A percentile compares a stretch with the other conserved stretches of the same genome.
Evolutionary conservation across 2,113 vertebrate genomes (phyloP).

Genomic region (Elgaria multicarinata): DNA sequence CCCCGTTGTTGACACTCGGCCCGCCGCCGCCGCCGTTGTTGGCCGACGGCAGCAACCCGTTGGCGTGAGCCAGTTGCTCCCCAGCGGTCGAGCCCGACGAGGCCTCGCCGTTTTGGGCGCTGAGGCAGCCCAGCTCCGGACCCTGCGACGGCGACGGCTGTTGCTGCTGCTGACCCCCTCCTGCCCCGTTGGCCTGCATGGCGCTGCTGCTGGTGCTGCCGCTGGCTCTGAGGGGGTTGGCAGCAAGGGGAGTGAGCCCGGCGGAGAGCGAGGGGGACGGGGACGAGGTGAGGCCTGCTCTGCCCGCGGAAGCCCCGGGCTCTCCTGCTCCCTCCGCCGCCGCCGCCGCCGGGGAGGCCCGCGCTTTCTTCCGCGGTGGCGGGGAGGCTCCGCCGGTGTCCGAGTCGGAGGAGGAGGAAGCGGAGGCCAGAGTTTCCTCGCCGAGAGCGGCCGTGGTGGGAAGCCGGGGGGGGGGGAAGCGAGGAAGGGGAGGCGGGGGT

Average conservation of each 20-base stretch:
- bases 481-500: slow-evolving; percentile 34
- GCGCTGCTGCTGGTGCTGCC: slow-evolving; percentile 69
- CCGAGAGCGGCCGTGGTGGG: slow-evolving; percentile 90
- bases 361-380: slow-evolving; percentile 99
- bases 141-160: slow-evolving; percentile 59
- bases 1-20: slow-evolving; percentile 84
- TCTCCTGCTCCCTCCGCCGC: slow-evolving; percentile 85
- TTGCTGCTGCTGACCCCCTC: slow-evolving; percentile 75
- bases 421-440: slow-evolving; percentile 98
- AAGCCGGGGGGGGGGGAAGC: slow-evolving; percentile 77
- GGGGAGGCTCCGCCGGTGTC: slow-evolving; percentile 91
- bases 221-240: slow-evolving; percentile 73
- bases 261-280: slow-evolving; percentile 69
- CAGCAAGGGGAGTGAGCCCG: slow-evolving; percentile 67
- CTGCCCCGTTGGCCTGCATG: slow-evolving; percentile 94
- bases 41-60: slow-evolving; percentile 83
- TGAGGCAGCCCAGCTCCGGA: slow-evolving; percentile 81
- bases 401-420: slow-evolving; percentile 95
- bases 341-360: slow-evolving; percentile 79
- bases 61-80: slow-evolving; percentile 84
- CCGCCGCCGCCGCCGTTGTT: slow-evolving; percentile 76
- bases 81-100: slow-evolving; percentile 68
- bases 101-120: slow-evolving; percentile 89
- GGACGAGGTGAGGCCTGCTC: slow-evolving; percentile 85
- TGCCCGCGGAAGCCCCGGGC: slow-evolving; percentile 86